Base-by-base conservation (phyloP, 2,888 invertebrate species). In the Ecdyonurus torrentis region DNA sequence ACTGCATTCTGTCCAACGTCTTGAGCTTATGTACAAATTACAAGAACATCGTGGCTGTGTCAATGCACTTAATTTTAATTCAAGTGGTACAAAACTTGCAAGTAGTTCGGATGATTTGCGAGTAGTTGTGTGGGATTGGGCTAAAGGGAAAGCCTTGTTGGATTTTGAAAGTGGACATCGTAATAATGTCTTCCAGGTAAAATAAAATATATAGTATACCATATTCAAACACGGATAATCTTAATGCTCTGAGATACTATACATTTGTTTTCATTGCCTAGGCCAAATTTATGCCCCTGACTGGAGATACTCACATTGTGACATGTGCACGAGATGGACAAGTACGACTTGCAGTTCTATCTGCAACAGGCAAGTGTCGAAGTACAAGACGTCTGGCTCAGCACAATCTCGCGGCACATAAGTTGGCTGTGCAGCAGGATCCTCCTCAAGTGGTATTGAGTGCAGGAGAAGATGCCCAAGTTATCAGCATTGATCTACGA, bases 71-170 rank as follows among this genome's bases (percentile, higher is more conserved):
- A 87, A 91, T 76, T 96, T 96, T 74, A 94, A 94, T 73, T 83
- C 83, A 65, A 78, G 82, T 73, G 89, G 89, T 1, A 81, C 84
- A 58, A 77, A 89, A 58, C 75, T 96, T 65, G 91, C 89, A 2
- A 91, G 91, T 67, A 94, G 93, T 1, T 93, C 95, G 0, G 96
- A 97, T 76, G 96, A 97, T 77, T 82, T 86, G 61, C 81, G 83
- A 65, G 84, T 95, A 3, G 82, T 89, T 15, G 76, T 97, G 10
- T 96, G 96, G 96, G 88, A 96, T 72, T 96, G 95, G 95, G 83
- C 89, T 19, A 75, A 79, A 15, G 85, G 85, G 63, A 82, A 81
- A 66, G 77, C 82, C 1, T 73, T 83, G 50, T 78, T 87, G 67
- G 79, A 80, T 2, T 87, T 89, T 69, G 82, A 84, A 69, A 90